Evolutionary conservation across 2,888 invertebrate species (phyloP), one percentile per base, ranked within the genome.

Genomic region (Malthinus flaveolus): DNA sequence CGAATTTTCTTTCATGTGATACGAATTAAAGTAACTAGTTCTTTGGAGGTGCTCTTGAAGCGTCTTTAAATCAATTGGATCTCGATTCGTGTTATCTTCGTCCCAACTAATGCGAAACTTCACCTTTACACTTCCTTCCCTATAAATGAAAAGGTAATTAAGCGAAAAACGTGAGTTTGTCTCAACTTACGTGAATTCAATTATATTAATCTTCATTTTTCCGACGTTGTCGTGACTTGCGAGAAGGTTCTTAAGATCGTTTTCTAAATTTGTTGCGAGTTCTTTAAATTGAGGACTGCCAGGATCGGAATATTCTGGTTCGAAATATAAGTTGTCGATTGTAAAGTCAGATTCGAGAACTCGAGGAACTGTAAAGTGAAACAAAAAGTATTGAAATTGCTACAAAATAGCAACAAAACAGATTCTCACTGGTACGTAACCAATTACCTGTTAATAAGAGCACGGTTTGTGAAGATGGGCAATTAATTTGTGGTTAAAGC

Each of bases 81-180:
- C 82, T 55, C 80, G 71, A 50, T 76, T 75, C 12, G 77, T 72
- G 61, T 80, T 78, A 1, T 79, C 78, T 32, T 79, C 71, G 50
- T 78, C 79, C 89, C 88, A 89, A 50, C 84, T 84, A 32, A 89
- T 80, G 68, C 88, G 80, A 75, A 87, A 88, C 60, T 83, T 85
- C 3, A 85, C 85, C 36, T 86, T 78, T 44, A 89, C 80, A 57
- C 87, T 87, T 60, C 88, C 88, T 51, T 84, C 81, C 67, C 88
- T 88, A 79, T 57, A 82, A 79, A 45, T 45, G 1, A 34, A 34
- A 34, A n/a, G 2, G 49, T 37, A 12, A 23, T 31, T n/a, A 35
- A 10, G 23, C 3, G 23, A 23, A 23, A 23, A 23, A 23, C 23
- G 23, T 23, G 23, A 23, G 23, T 5, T 23, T 23, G 23, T 5